Evolutionary conservation across 1,140 invertebrate species (phyloP), one percentile per base, ranked within the genome.

Genomic region (Diorhabda sublineata): DNA sequence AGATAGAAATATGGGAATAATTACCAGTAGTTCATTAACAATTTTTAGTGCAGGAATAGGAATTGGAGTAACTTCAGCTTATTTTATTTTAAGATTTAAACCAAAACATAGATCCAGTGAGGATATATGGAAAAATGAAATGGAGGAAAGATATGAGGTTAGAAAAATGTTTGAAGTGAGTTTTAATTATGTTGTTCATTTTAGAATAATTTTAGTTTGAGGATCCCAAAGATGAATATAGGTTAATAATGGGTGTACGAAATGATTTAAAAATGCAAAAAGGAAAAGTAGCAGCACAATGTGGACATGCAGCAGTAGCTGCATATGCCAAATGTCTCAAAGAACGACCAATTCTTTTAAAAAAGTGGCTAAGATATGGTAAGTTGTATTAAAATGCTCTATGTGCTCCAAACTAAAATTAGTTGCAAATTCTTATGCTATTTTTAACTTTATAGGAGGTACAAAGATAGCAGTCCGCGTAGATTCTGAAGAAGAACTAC

Each of bases 191-290:
- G 26, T 26, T 26, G 26, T 26, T 26, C 26, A 26, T 26, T 26
- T 26, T 26, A 26, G 0, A 26, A 26, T 52, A 52, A 3, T 74
- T 71, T 43, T 71, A 80, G 79, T 80, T 80, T 74, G 75, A 76
- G 47, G 76, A 78, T 62, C 74, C 74, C 3, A 72, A 73, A 64
- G 78, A 80, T 70, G 87, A 90, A 76, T 89, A 87, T 69, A 96
- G 95, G 84, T 82, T 98, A 80, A 91, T 96, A 2, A 80, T 98
- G 60, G 90, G 96, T 42, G 91, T 97, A 3, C 84, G 95, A 77
- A 94, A 88, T 78, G 95, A 98, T 80, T 83, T 98, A 0, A 92
- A 93, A 80, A 98, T 98, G 95, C 89, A 91, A 26, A 97, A 95
- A 86, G 96, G 96, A 9, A 98, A 98, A 86, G 89, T 94, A 59